Base-by-base conservation (phyloP, 2,113 vertebrate species). In the Calonectris borealis region DNA sequence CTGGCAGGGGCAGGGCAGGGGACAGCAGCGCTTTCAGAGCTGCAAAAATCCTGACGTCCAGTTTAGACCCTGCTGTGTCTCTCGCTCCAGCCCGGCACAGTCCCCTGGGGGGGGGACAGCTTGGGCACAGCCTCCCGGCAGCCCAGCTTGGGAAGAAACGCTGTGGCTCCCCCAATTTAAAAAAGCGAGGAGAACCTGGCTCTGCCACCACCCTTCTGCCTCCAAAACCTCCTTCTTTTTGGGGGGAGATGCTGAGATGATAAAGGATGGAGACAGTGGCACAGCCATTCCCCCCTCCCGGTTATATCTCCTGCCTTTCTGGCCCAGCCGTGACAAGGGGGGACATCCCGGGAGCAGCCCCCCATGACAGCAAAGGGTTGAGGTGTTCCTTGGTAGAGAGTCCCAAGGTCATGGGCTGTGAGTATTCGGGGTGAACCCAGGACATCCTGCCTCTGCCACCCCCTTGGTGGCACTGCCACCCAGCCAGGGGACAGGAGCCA, bases 401-500 rank as follows among this genome's bases (percentile, higher is more conserved):
- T 40, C 61, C 73, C 91, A 97, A 96, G 96, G 95, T 96, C 95
- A 87, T 0, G 6, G 64, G 60, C 55, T 34, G 86, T 25, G 69
- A 65, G 64, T 49, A 6, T 21, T 64, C 0, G 7, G 61, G 77
- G 77, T 38, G 48, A 78, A 32, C 69, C 34, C 1, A 60, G 77
- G 77, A n/a, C 69, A 70, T 16, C 8, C 71, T 12, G 36, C 58
- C 60, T n/a, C 64, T 75, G 80, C 31, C 88, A 26, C 58, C 75
- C 51, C 71, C 76, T 21, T 4, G 8, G 71, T 26, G 90, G 46
- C 87, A 62, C 85, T n/a, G 70, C 57, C 92, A 84, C 48, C 71
- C 88, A 44, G 90, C 51, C 94, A 17, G 72, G 92, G 92, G 90
- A 88, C 90, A 57, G n/a, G 38, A 88, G 92, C 94, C 86, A 82